Evolutionary conservation across 1,140 invertebrate species (phyloP).

Genomic region (Aphis gossypii): DNA sequence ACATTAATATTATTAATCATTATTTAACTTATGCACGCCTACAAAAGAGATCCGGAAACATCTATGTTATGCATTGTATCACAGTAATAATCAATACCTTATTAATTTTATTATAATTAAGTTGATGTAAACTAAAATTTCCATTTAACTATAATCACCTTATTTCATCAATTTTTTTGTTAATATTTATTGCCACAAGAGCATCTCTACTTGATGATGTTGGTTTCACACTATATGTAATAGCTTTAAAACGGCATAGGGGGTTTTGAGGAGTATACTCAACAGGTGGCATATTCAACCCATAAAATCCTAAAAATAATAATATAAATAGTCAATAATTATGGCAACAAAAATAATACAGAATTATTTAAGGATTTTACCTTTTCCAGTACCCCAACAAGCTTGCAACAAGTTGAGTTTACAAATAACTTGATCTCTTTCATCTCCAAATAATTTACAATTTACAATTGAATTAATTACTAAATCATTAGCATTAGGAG

Average conservation of each 20-base stretch:
- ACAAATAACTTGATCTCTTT: slow-evolving; percentile 87
- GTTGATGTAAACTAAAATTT: not conserved
- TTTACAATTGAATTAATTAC: slow-evolving; percentile 81
- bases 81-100: not conserved
- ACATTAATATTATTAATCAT: too few relatives aligned
- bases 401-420: slow-evolving; percentile 95
- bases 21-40: too few relatives aligned
- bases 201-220: slow-evolving; percentile 86
- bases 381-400: slow-evolving; percentile 86
- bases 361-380: slow-evolving; percentile 61
- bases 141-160: slow-evolving; percentile 66
- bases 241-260: slow-evolving; percentile 90
- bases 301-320: slow-evolving; percentile 77
- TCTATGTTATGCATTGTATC: not conserved
- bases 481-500: slow-evolving; percentile 70
- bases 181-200: slow-evolving; percentile 82
- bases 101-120: not conserved
- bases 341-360: slow-evolving; percentile 33
- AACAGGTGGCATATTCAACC: slow-evolving; percentile 72
- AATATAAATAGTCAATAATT: slow-evolving; percentile 48
- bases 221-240: slow-evolving; percentile 86
- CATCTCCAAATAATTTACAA: slow-evolving; percentile 89
- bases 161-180: slow-evolving; percentile 79
- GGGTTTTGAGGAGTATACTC: slow-evolving; percentile 89
- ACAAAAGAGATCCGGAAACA: too few relatives aligned